Evolutionary conservation across 2,113 vertebrate genomes (phyloP).

Genomic region (Bothrops jararaca): DNA sequence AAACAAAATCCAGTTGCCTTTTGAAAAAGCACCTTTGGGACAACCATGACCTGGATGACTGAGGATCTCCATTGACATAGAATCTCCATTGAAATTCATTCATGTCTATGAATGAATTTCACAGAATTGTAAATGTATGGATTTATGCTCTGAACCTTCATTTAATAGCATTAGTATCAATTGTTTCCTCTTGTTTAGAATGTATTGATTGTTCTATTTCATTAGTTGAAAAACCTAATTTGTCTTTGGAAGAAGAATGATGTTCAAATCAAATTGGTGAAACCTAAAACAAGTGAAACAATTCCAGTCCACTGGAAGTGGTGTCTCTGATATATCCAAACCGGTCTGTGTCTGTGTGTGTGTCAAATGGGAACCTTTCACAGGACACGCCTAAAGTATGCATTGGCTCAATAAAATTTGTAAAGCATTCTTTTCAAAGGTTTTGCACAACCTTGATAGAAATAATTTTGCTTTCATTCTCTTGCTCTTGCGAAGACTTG

Average conservation of each 20-base stretch:
- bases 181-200: background rate
- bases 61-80: background rate
- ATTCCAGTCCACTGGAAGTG: background rate
- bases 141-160: background rate
- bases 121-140: background rate
- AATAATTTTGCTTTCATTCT: background rate
- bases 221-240: background rate
- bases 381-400: background rate
- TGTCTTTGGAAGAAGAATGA: background rate
- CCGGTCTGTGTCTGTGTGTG: too few relatives aligned
- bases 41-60: background rate
- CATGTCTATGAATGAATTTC: background rate
- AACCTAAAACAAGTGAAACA: background rate
- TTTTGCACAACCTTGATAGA: background rate
- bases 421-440: background rate
- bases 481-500: conserved; percentile 1
- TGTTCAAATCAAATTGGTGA: background rate
- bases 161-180: background rate
- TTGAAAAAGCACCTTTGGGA: background rate
- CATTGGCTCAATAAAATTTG: background rate
- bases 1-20: background rate
- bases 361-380: background rate
- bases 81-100: background rate
- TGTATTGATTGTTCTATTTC: background rate
- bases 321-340: background rate